Conservation (phyloP, 2,797 vertebrate genomes). For the Acridotheres tristis region DNA sequence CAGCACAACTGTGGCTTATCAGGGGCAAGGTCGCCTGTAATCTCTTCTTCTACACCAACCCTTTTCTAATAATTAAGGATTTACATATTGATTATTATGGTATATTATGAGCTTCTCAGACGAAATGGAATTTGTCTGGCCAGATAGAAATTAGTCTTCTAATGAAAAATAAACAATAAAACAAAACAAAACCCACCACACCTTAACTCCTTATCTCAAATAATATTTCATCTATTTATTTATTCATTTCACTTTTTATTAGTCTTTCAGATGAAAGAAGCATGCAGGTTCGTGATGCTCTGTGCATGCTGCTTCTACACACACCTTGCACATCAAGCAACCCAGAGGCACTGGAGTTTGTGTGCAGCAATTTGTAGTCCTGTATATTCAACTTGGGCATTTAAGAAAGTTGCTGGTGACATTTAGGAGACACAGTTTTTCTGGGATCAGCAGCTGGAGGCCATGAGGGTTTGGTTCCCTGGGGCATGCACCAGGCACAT, state of each 20-base stretch:
- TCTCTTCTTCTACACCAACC: too few species aligned
- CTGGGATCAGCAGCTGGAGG: background rate
- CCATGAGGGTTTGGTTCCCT: background rate
- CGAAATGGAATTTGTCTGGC: background rate
- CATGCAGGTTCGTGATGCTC: background rate
- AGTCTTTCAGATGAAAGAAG: background rate
- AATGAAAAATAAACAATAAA: background rate
- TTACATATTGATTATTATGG: background rate
- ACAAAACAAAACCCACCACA: background rate
- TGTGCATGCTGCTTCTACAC: accelerated
- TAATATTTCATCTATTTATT: background rate
- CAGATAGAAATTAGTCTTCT: background rate
- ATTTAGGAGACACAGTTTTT: background rate
- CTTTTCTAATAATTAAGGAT: background rate
- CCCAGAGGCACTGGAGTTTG: background rate
- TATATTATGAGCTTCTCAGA: background rate
- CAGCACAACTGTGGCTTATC: too few species aligned
- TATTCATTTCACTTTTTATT: background rate
- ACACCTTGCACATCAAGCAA: accelerated
- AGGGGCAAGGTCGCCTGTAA: too few species aligned
- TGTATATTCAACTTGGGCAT: background rate
- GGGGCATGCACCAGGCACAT: background rate
- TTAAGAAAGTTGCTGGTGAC: background rate
- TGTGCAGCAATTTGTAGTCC: background rate
- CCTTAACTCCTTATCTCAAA: background rate